A percentile compares a stretch with the other conserved stretches of the same genome.
phyloP scores from a whole-genome alignment of 2,888 invertebrate species.

The Tortricodes alternella region DNA sequence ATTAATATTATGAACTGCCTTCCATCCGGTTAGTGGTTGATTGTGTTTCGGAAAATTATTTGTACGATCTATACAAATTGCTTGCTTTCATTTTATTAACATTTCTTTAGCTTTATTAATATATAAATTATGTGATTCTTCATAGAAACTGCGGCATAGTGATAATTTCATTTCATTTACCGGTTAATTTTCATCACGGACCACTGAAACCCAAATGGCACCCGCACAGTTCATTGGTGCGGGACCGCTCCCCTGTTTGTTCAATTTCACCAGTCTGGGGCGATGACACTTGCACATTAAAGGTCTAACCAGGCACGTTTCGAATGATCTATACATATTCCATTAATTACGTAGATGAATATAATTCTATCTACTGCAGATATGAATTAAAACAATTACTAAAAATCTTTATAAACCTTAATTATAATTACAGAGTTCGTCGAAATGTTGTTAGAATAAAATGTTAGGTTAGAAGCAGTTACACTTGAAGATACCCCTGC shows the following conservation, averaged over 20 bases:
- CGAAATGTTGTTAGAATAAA: too few species aligned
- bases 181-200: neutral
- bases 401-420: too few species aligned
- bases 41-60: neutral
- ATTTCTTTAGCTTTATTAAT: too few species aligned
- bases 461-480: too few species aligned
- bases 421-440: too few species aligned
- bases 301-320: conserved; percentile 6
- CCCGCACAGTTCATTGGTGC: conserved; percentile 14
- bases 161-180: neutral
- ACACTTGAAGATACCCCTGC: too few species aligned
- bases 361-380: too few species aligned
- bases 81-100: too few species aligned
- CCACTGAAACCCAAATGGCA: neutral
- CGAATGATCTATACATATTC: neutral
- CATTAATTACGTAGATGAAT: neutral
- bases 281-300: conserved; percentile 27
- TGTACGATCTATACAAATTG: neutral
- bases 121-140: neutral
- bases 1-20: neutral
- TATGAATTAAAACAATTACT: too few species aligned
- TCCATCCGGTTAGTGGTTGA: neutral
- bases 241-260: conserved; percentile 35
- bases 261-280: conserved; percentile 29
- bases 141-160: neutral